These are phyloP conservation scores for Tipula lateralis DNA, from an alignment of 2,888 invertebrate species.

Conservation along the genomic window DNA sequence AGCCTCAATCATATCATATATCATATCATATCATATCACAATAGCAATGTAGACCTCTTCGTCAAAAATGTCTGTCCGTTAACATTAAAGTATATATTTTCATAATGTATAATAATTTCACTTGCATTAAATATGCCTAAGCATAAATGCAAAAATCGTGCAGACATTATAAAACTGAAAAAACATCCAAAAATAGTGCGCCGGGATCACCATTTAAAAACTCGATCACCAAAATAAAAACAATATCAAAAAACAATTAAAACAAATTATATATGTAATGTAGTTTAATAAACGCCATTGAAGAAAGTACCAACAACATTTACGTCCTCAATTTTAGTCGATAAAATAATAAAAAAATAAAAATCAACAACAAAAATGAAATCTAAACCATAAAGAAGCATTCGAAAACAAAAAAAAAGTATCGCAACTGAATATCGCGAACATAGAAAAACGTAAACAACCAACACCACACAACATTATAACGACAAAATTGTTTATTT, in stretches of 20 bases:
- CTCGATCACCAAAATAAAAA: background rate
- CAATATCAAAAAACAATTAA: background rate
- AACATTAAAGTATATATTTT: no score
- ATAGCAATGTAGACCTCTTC: no score
- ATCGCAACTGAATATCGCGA: background rate
- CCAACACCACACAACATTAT: background rate
- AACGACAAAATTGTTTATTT: background rate
- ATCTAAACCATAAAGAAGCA: conserved; percentile 1
- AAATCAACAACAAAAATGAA: background rate
- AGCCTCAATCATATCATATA: no score
- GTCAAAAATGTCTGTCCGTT: no score
- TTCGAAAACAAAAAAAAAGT: background rate
- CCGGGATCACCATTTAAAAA: background rate
- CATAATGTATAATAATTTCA: background rate
- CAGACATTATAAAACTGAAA: background rate
- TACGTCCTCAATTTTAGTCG: background rate
- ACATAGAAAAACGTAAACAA: background rate
- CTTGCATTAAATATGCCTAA: background rate
- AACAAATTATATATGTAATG: background rate
- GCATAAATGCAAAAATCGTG: background rate
- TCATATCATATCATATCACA: no score
- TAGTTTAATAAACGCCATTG: no score
- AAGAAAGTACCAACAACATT: conserved; percentile 1
- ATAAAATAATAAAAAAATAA: background rate
- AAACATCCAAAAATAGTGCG: background rate